Conservation (phyloP, 2,113 vertebrate species). For the Sinocyclocheilus grahami region DNA sequence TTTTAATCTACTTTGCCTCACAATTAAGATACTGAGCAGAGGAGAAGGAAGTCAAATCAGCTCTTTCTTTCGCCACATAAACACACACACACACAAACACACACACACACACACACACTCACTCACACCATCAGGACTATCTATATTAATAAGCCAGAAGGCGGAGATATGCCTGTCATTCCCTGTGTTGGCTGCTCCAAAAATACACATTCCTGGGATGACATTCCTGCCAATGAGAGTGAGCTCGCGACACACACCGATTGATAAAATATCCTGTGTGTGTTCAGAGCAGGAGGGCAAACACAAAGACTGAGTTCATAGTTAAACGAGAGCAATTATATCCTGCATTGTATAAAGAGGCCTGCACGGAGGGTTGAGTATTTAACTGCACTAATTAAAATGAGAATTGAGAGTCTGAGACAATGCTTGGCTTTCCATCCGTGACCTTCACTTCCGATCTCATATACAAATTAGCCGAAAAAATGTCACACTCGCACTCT, state of each 20-base stretch:
- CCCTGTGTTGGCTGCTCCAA: neutral
- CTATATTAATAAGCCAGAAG: neutral
- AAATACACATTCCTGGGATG: conserved; percentile 20
- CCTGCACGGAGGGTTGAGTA: conserved; percentile 10
- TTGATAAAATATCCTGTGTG: conserved; percentile 9
- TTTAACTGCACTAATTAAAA: conserved; percentile 36
- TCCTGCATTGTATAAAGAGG: conserved; percentile 1
- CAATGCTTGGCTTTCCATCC: neutral
- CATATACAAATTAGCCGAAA: conserved; percentile 30
- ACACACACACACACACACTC: neutral
- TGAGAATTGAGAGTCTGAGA: neutral
- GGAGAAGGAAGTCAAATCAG: conserved; percentile 15
- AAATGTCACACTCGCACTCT: conserved; percentile 26
- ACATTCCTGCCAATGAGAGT: neutral
- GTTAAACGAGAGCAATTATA: conserved; percentile 4
- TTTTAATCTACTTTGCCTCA: neutral
- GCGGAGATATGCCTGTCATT: neutral
- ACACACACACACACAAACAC: conserved; percentile 10
- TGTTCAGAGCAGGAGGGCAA: conserved; percentile 12
- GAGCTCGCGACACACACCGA: neutral
- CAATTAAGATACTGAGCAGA: conserved; percentile 3
- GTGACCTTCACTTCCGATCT: conserved; percentile 27
- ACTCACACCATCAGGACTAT: neutral
- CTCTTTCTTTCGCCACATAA: neutral
- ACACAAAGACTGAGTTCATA: conserved; percentile 17